Evolutionary conservation across 2,888 invertebrate species (phyloP).

Genomic region (Brassicogethes aeneus): DNA sequence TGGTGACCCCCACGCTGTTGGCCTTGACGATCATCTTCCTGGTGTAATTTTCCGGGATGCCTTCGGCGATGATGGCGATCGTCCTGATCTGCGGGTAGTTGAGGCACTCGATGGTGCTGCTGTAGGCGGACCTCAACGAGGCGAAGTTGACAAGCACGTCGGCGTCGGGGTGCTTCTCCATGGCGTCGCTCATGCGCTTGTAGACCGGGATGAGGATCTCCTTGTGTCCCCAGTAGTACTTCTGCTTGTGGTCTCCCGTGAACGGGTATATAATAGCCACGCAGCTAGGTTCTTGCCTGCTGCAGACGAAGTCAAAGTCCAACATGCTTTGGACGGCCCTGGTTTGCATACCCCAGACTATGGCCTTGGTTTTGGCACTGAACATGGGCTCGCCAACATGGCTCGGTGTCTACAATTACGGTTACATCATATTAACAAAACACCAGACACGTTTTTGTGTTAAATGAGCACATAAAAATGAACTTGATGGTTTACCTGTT

Average conservation of each 20-base stretch:
- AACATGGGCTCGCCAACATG: constrained; percentile 51
- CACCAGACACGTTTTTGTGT: too few species aligned
- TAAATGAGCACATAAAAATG: too few species aligned
- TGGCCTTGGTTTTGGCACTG: constrained; percentile 76
- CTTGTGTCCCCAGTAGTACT: constrained; percentile 99
- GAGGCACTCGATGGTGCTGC: constrained; percentile 91
- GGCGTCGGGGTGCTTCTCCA: constrained; percentile 89
- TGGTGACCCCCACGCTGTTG: constrained; percentile 55
- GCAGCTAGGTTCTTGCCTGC: constrained; percentile 80
- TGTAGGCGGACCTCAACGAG: constrained; percentile 93
- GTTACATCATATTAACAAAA: not conserved
- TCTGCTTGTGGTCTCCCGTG: constrained; percentile 97
- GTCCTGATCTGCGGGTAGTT: constrained; percentile 90
- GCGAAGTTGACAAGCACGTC: constrained; percentile 97
- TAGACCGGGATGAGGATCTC: constrained; percentile 90
- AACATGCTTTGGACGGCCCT: constrained; percentile 95
- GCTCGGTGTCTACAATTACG: constrained; percentile 13
- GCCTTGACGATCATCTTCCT: constrained; percentile 82
- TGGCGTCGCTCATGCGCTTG: constrained; percentile 94
- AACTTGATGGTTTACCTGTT: not conserved
- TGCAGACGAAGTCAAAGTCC: constrained; percentile 92
- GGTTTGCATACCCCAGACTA: constrained; percentile 99
- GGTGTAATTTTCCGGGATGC: constrained; percentile 98
- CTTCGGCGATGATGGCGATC: constrained; percentile 98
- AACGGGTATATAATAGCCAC: constrained; percentile 98